Evolutionary conservation across 2,797 vertebrate species (phyloP).

Genomic region (Peromyscus aztecus): DNA sequence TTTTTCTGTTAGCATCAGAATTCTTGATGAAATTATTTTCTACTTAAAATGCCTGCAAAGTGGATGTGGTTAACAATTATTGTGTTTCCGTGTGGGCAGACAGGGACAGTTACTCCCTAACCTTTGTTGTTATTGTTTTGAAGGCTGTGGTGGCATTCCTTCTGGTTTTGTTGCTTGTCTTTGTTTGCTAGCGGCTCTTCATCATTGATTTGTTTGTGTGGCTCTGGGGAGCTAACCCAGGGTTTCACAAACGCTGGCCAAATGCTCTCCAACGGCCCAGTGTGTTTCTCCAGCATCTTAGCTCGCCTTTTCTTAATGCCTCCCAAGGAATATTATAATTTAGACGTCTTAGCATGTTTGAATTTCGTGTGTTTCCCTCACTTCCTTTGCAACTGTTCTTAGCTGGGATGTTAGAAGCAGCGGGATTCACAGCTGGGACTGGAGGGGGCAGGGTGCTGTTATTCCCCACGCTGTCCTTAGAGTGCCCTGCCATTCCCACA

Average conservation of each 20-base stretch:
- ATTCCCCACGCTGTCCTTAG: background rate
- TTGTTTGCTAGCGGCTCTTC: background rate
- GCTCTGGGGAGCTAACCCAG: background rate
- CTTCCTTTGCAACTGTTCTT: background rate
- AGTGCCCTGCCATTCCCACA: background rate
- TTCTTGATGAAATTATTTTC: conserved; percentile 38
- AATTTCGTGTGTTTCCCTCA: background rate
- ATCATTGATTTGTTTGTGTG: background rate
- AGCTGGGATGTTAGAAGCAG: background rate
- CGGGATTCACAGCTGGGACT: background rate
- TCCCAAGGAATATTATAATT: background rate
- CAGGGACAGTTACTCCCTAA: background rate
- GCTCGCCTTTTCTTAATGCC: conserved; percentile 2
- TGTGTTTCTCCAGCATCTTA: conserved; percentile 15
- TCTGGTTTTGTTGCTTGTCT: background rate
- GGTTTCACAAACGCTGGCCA: background rate
- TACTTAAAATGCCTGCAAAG: background rate
- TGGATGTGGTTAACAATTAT: background rate
- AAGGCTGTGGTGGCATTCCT: background rate
- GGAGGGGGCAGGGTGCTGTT: background rate
- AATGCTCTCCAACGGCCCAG: background rate
- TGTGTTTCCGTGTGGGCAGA: background rate
- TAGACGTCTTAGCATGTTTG: background rate
- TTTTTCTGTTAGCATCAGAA: conserved; percentile 21
- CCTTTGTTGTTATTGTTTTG: background rate